phyloP scores from a whole-genome alignment of 2,113 vertebrate species.

The Taurulus bubalis region DNA sequence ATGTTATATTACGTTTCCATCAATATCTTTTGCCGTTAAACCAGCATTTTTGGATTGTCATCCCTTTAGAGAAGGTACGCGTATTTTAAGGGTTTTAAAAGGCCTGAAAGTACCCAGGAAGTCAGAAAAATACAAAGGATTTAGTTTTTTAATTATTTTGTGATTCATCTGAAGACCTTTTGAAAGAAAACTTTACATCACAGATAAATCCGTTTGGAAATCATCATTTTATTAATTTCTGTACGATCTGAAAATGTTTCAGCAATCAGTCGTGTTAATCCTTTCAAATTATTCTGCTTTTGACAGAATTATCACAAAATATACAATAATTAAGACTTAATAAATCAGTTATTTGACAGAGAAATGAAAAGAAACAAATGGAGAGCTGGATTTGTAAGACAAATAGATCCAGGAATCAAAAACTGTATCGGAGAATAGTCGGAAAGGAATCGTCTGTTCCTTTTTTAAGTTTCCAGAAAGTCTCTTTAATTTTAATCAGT shows the following conservation, averaged over 20 bases:
- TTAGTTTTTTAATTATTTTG: neutral
- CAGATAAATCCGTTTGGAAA: neutral
- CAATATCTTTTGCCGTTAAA: no score
- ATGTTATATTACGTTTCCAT: no score
- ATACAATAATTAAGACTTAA: no score
- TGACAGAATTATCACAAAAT: neutral
- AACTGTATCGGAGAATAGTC: neutral
- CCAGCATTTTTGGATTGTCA: no score
- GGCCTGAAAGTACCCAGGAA: neutral
- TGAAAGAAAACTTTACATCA: neutral
- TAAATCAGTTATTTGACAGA: neutral
- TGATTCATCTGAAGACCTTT: neutral
- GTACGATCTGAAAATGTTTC: neutral
- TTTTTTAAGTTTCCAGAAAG: neutral
- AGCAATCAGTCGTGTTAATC: neutral
- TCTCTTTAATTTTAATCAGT: neutral
- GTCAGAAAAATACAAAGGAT: neutral
- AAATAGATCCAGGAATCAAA: neutral
- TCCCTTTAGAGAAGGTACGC: no score
- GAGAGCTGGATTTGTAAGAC: neutral
- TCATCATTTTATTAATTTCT: neutral
- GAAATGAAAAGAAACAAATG: neutral
- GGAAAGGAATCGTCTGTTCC: neutral
- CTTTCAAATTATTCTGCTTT: neutral
- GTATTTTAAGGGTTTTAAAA: neutral